Conservation (phyloP, 92 coral and sea anemone species). For the Epizoanthus illoricatus region DNA sequence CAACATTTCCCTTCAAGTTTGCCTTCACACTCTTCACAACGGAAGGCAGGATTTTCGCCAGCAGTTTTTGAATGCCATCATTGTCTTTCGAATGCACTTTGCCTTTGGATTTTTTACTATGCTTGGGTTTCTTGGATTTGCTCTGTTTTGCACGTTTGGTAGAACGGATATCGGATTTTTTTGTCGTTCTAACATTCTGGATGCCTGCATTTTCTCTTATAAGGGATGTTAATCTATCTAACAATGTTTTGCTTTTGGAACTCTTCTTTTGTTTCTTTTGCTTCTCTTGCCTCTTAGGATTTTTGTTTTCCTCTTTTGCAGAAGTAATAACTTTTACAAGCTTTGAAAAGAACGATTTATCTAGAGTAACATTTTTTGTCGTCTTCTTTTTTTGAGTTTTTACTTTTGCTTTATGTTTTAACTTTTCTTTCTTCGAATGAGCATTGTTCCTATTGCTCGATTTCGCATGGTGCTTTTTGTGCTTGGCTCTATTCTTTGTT, state of each 20-base stretch:
- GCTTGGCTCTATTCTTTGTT: neutral
- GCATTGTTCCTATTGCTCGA: neutral
- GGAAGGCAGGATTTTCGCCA: constrained; percentile 69
- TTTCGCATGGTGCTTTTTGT: constrained; percentile 6
- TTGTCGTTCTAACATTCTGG: neutral
- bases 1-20: constrained; percentile 16
- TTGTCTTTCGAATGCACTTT: constrained; percentile 15
- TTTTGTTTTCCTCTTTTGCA: constrained; percentile 46
- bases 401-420: constrained; percentile 27
- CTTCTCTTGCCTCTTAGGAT: constrained; percentile 30
- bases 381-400: neutral
- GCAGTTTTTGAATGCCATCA: constrained; percentile 48
- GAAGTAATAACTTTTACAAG: constrained; percentile 62
- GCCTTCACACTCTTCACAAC: constrained; percentile 59
- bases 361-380: neutral
- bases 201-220: neutral
- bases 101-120: constrained; percentile 1
- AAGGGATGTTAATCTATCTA: neutral
- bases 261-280: constrained; percentile 10
- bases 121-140: constrained; percentile 13
- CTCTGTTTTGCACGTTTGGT: constrained; percentile 5
- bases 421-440: constrained; percentile 32
- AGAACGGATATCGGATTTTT: constrained; percentile 5
- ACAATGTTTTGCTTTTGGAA: neutral
- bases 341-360: constrained; percentile 61